Base-by-base conservation (phyloP, 2,888 invertebrate species). In the Andrena minutula region DNA sequence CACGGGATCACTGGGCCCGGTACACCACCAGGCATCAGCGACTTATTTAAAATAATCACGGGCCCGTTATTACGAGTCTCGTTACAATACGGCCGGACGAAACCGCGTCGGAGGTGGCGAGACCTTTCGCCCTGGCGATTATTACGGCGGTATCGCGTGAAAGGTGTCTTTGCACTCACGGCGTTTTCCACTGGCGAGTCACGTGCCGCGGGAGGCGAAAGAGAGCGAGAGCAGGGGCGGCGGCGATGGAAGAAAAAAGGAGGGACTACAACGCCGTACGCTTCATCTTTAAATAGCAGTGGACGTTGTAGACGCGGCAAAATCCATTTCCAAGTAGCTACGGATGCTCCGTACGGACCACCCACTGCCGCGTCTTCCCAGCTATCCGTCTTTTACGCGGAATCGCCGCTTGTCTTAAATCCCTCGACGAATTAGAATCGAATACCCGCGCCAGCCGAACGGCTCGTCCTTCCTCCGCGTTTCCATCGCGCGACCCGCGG, bases 81-180 rank as follows among this genome's bases (percentile, higher is more conserved):
- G 84, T 82, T 84, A 79, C 84, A 84, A 75, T 69, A 79, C 51
- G 56, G 32, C 68, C 56, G 69, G 65, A 68, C 68, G 86, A 79
- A 82, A 82, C 63, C 72, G 76, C 68, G 63, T 49, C 70, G 78
- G 79, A 68, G 78, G 81, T 73, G 76, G 53, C 84, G 78, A 71
- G 88, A 88, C 88, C 88, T 88, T 86, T 88, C 82, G 79, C 83
- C 81, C 82, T 65, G 80, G 28, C 82, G 83, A 88, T 88, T 87
- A 87, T 86, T 73, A 78, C 86, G 86, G 82, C 81, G 84, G 80
- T 79, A 87, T 90, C 90, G 90, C 91, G 90, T 91, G 91, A 90
- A 91, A 91, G 91, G 91, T 91, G 89, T 89, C 89, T 90, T 87
- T 88, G 87, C 88, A 91, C 90, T 90, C 88, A 83, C 89, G 89